A percentile compares a stretch with the other conserved stretches of the same genome.
These are phyloP conservation scores for Platycnemis pennipes DNA, from an alignment of 2,888 invertebrate genomes.

Conservation along the genomic window DNA sequence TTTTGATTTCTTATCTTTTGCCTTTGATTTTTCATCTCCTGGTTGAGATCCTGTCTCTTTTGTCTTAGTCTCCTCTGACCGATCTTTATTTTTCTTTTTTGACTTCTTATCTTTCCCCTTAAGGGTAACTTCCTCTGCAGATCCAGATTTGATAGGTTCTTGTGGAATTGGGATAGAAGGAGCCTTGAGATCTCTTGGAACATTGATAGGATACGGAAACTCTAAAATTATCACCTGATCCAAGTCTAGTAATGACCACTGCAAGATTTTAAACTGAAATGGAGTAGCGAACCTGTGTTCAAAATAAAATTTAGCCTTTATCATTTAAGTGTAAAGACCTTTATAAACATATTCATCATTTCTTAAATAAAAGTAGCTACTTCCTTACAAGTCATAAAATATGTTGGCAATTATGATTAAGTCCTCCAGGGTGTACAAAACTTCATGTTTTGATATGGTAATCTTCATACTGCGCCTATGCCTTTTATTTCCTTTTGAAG, in stretches of 20 bases:
- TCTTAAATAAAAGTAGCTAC: not conserved
- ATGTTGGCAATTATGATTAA: not conserved
- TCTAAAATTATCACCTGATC: not conserved
- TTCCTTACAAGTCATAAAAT: slow-evolving; percentile 28
- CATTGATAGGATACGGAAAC: not conserved
- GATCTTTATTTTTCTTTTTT: not conserved
- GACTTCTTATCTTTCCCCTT: not conserved
- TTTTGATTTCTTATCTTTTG: not conserved
- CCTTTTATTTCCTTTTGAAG: not conserved
- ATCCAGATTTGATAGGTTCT: not conserved
- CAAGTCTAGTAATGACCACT: slow-evolving; percentile 1
- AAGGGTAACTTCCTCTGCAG: not conserved
- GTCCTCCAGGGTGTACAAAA: slow-evolving; percentile 5
- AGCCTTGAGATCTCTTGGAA: not conserved
- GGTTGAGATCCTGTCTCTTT: not conserved
- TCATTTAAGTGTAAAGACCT: not conserved
- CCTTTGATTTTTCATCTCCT: not conserved
- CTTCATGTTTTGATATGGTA: not conserved
- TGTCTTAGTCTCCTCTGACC: not conserved
- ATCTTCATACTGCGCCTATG: not conserved
- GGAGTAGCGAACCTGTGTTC: not conserved
- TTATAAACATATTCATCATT: not conserved
- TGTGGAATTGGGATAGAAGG: not conserved
- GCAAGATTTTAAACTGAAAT: slow-evolving; percentile 23
- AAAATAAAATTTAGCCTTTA: not conserved